Conservation (phyloP, 2,113 vertebrate species). For the Beaufortia kweichowensis region DNA sequence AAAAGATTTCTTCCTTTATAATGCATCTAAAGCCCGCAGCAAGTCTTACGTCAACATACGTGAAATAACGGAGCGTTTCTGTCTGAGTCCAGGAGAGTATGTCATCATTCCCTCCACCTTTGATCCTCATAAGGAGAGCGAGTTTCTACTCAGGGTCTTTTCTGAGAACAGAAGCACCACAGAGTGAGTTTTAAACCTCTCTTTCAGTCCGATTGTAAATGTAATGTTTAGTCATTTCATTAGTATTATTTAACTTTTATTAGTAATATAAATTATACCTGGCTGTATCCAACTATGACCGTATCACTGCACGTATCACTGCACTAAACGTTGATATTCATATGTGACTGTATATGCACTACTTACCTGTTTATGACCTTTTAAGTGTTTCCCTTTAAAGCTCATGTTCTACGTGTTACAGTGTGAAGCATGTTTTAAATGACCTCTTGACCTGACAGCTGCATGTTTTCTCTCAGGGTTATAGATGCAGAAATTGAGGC, state of each 20-base stretch:
- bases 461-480: slow-evolving; percentile 72
- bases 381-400: neutral
- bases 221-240: neutral
- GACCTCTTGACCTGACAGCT: slow-evolving; percentile 29
- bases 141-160: slow-evolving; percentile 96
- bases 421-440: neutral
- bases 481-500: slow-evolving; percentile 81
- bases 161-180: slow-evolving; percentile 92
- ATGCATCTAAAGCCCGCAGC: slow-evolving; percentile 88
- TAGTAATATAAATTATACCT: too few species aligned
- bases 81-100: slow-evolving; percentile 90
- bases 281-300: too few species aligned
- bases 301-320: too few species aligned
- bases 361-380: neutral
- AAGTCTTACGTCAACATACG: slow-evolving; percentile 93
- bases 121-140: slow-evolving; percentile 88
- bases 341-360: neutral
- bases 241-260: neutral
- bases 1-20: slow-evolving; percentile 97
- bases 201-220: neutral
- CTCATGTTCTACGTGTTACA: neutral
- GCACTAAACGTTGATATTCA: too few species aligned
- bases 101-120: slow-evolving; percentile 92
- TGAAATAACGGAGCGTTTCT: slow-evolving; percentile 90
- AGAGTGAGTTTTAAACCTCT: slow-evolving; percentile 81